Conservation (phyloP, 1,140 invertebrate species). For the Brachionus koreanus region DNA sequence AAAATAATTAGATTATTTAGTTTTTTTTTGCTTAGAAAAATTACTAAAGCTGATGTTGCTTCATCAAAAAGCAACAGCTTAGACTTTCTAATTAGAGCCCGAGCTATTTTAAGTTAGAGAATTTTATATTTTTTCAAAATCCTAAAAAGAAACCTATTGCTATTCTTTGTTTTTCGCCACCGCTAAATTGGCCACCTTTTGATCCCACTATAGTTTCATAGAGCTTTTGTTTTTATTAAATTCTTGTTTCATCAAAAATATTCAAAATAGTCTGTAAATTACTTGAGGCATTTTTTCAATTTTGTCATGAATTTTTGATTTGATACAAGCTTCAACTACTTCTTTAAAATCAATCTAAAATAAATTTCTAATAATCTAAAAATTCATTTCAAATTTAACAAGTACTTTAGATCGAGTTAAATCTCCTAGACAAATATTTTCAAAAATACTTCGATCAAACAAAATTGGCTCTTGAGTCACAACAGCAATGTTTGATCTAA, state of each 20-base stretch:
- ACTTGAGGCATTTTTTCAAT: conserved; percentile 62
- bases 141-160: not conserved
- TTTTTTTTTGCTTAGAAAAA: not conserved
- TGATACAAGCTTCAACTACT: conserved; percentile 74
- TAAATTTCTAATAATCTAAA: conserved; percentile 3
- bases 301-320: conserved; percentile 86
- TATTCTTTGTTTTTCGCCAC: conserved; percentile 58
- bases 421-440: conserved; percentile 66
- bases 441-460: conserved; percentile 75
- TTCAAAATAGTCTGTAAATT: conserved; percentile 49
- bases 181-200: no score
- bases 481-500: conserved; percentile 67
- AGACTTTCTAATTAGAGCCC: conserved; percentile 65
- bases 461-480: conserved; percentile 80
- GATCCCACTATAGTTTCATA: no score
- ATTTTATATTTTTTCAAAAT: not conserved
- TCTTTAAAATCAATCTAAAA: conserved; percentile 64
- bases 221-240: conserved; percentile 37
- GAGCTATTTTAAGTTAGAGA: not conserved
- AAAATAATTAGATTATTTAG: not conserved
- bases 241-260: not conserved
- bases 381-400: not conserved
- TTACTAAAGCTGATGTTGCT: conserved; percentile 73
- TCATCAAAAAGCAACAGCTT: conserved; percentile 77
- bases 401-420: conserved; percentile 59